phyloP scores from a whole-genome alignment of 2,888 invertebrate species.

The Coenonympha glycerion region DNA sequence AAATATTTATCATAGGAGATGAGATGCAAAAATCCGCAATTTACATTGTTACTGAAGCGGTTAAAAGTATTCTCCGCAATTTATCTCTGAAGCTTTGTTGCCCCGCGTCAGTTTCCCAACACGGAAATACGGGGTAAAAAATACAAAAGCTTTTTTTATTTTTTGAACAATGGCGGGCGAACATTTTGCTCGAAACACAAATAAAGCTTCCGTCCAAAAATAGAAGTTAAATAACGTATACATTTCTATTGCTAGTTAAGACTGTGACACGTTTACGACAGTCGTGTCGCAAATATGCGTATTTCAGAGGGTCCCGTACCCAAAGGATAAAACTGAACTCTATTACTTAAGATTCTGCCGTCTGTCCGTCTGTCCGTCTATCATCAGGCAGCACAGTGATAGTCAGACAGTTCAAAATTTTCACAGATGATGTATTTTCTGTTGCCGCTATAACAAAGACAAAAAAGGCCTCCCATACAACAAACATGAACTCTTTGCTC shows the following conservation, averaged over 20 bases:
- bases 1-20: too few relatives aligned
- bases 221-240: not conserved
- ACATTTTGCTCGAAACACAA: conserved; percentile 2
- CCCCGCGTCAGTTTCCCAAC: conserved; percentile 4
- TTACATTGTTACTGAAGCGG: conserved; percentile 2
- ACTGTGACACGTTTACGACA: not conserved
- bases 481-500: too few relatives aligned
- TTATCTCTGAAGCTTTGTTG: conserved; percentile 7
- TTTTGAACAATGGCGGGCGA: conserved; percentile 1
- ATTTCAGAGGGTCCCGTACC: too few relatives aligned
- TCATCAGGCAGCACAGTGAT: too few relatives aligned
- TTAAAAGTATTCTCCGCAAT: conserved; percentile 1
- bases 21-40: not conserved
- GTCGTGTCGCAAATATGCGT: too few relatives aligned
- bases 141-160: not conserved
- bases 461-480: too few relatives aligned
- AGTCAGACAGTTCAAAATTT: too few relatives aligned
- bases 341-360: too few relatives aligned
- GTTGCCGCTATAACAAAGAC: too few relatives aligned
- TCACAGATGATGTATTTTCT: too few relatives aligned
- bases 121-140: conserved; percentile 2
- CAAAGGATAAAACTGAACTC: too few relatives aligned
- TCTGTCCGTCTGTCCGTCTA: too few relatives aligned
- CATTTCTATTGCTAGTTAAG: not conserved
- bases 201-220: conserved; percentile 6